Evolutionary conservation across 2,888 invertebrate genomes (phyloP), one percentile per base, ranked within the genome.

Genomic region (Xestia rhomboidea): DNA sequence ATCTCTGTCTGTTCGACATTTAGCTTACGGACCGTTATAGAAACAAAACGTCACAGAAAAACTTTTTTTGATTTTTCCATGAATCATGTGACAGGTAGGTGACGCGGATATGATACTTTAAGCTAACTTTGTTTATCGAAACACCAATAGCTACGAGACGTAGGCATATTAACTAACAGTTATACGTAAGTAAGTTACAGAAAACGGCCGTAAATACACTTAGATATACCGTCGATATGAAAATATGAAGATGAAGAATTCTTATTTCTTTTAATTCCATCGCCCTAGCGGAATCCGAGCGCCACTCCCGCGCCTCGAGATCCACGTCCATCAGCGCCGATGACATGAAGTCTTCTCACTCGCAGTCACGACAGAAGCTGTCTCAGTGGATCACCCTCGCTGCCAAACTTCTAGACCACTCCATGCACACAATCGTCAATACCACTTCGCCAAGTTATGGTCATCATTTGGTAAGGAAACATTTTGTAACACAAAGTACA

Each of bases 381-480:
- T 77, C 84, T 0, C 84, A 92, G 10, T 93, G 93, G 93, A 76
- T 92, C 60, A 86, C 81, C 41, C 92, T 81, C 24, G 91, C 92
- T 0, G 87, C 90, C 4, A 86, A 90, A 13, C 87, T 95, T 46
- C 73, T 91, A 57, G 85, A 88, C 44, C 87, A 89, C 24, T 81
- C 88, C 6, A 82, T 77, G 1, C 82, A 90, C 8, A 90, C 91
- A 0, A 60, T 91, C 0, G 90, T 96, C 30, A 92, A 93, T 49
- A 71, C 72, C 2, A 91, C 92, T 0, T 87, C 95, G 2, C 96
- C 96, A 0, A 94, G 95, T 51, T 96, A 89, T 81, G 94, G 93
- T 0, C 96, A 96, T 81, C 93, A 95, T 87, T 89, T 96, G 94
- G 97, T 97, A 88, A 73, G 64, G 8, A 64, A 41, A 18, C n/a